Evolutionary conservation across 2,888 invertebrate genomes (phyloP), one percentile per base, ranked within the genome.

Genomic region (Epinotia nisella): DNA sequence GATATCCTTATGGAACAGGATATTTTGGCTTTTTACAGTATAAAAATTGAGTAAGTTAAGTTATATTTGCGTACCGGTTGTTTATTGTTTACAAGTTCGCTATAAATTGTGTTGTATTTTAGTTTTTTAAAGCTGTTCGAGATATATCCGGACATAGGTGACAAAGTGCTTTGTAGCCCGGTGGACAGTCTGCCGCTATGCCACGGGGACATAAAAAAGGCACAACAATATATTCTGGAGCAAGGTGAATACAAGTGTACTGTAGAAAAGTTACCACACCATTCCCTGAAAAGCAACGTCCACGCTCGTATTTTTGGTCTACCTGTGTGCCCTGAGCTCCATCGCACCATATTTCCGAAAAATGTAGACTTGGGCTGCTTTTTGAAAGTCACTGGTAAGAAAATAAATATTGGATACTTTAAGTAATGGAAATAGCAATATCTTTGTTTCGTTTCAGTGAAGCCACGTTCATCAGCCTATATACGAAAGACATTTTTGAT

Each of bases 81-180:
- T 17, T 13, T 24, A 13, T 61, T 62, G 49, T 59, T 35, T 17
- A 39, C 64, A 51, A 58, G 59, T 69, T 11, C 51, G 59, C 19
- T 51, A 35, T 29, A 59, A 51, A 45, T 65, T 69, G 60, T 56
- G 39, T 13, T 49, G 13, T 49, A 78, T 94, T 94, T 35, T 83
- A 97, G 97, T 85, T 96, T 96, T 84, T 88, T 96, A 75, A 95
- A 95, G 77, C 85, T 97, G 66, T 96, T 96, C 83, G 97, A 96
- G 87, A 94, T 94, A 62, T 94, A 95, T 84, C 95, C 95, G 39
- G 94, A 95, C 78, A 90, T 95, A 35, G 97, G 96, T 21, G 95
- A 96, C 81, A 94, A 94, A 80, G 94, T 98, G 67, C 88, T 97
- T 72, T 94, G 94, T 71, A 91, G 92, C 76, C 96, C 97, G 0